A percentile compares a stretch with the other conserved stretches of the same genome.
These are phyloP conservation scores for Odontomyia ornata DNA, from an alignment of 2,888 invertebrate species.

Conservation along the genomic window DNA sequence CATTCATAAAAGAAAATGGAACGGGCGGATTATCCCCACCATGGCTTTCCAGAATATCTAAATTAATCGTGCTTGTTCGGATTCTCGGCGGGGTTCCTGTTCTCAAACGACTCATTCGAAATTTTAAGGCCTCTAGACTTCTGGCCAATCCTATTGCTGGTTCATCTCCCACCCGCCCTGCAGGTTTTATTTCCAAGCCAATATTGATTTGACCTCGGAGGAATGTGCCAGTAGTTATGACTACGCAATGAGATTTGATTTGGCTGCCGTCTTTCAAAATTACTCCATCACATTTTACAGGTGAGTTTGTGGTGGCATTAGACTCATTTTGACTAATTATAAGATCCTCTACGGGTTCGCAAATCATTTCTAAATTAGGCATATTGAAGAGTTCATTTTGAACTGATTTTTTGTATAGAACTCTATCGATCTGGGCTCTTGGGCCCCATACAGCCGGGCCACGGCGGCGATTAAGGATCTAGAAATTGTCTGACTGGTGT, in stretches of 20 bases:
- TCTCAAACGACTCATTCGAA: conserved; percentile 81
- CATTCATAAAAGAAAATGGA: conserved; percentile 84
- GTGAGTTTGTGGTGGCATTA: conserved; percentile 36
- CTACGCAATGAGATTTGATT: conserved; percentile 72
- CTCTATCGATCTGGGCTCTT: conserved; percentile 86
- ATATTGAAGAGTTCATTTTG: conserved; percentile 76
- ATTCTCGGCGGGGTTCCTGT: conserved; percentile 89
- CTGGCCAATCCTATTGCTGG: conserved; percentile 79
- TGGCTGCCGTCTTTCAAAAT: conserved; percentile 66
- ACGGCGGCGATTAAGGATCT: conserved; percentile 79
- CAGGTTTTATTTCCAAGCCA: conserved; percentile 76
- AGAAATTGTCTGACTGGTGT: conserved; percentile 13
- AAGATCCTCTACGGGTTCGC: conserved; percentile 82
- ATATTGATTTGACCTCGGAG: conserved; percentile 85
- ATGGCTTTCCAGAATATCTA: conserved; percentile 66
- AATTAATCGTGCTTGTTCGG: conserved; percentile 74
- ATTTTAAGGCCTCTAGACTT: conserved; percentile 75
- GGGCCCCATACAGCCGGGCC: conserved; percentile 92
- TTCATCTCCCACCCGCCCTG: conserved; percentile 83
- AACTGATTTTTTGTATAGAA: conserved; percentile 78
- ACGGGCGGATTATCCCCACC: conserved; percentile 73
- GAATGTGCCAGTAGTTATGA: conserved; percentile 90
- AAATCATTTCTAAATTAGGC: conserved; percentile 73
- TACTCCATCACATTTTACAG: conserved; percentile 57
- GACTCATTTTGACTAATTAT: conserved; percentile 64